Percentiles rank a stretch among this genome's conserved stretches.
phyloP scores from a whole-genome alignment of 2,888 invertebrate genomes.

The Griposia aprilina region DNA sequence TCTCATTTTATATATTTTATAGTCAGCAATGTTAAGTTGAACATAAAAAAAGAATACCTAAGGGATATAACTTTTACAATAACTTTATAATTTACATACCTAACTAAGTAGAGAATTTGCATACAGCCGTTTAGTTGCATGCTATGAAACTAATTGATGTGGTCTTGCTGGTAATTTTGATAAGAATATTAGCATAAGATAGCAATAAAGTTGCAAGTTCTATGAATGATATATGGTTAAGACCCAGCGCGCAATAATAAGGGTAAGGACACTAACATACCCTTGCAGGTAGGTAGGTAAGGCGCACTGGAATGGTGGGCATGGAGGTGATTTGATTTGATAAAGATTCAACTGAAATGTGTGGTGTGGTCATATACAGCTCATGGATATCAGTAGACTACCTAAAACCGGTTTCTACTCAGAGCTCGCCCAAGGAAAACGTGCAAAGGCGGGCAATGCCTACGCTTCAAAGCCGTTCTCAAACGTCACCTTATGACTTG shows the following conservation, averaged over 20 bases:
- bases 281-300: neutral
- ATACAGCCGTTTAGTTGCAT: slow-evolving; percentile 21
- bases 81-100: slow-evolving; percentile 3
- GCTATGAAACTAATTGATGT: slow-evolving; percentile 2
- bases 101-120: slow-evolving; percentile 3
- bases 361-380: neutral
- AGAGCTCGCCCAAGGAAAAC: neutral
- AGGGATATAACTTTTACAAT: neutral
- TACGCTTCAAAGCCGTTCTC: too few species aligned
- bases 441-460: neutral
- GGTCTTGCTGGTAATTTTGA: slow-evolving; percentile 18
- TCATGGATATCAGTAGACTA: neutral
- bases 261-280: neutral
- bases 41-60: neutral
- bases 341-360: neutral
- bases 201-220: neutral
- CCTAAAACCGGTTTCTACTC: neutral
- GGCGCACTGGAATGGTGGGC: neutral
- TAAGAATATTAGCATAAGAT: slow-evolving; percentile 19
- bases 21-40: neutral
- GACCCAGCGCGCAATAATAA: neutral
- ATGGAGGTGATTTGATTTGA: neutral
- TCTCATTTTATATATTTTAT: neutral
- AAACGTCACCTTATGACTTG: too few species aligned
- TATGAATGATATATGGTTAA: neutral